Evolutionary conservation across 2,797 vertebrate genomes (phyloP).

Genomic region (Macropodus opercularis): DNA sequence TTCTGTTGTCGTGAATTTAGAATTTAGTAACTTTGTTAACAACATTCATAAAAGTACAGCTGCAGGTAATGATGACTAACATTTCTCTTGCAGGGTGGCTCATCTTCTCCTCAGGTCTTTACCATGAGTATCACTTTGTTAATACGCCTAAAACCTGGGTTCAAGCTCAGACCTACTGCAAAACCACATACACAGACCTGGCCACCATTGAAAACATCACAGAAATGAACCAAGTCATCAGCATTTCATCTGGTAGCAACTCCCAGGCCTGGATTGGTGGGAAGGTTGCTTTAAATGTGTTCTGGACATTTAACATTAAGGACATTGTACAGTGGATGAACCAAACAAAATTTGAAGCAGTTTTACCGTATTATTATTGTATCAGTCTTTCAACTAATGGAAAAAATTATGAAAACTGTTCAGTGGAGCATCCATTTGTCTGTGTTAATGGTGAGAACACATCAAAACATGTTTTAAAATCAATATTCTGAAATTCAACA

Average conservation of each 20-base stretch:
- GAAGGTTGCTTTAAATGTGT: background rate
- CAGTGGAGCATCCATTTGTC: background rate
- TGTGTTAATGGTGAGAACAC: slow-evolving; percentile 2
- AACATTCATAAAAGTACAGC: too few relatives aligned
- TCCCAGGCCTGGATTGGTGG: slow-evolving; percentile 10
- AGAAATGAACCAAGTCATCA: background rate
- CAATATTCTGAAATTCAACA: background rate
- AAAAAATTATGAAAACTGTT: background rate
- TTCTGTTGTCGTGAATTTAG: too few relatives aligned
- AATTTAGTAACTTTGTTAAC: too few relatives aligned
- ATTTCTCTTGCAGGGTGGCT: background rate
- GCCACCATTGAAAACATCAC: background rate
- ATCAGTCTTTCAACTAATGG: background rate
- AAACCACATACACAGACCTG: slow-evolving; percentile 14
- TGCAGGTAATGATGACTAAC: too few relatives aligned
- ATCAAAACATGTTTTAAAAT: too few relatives aligned
- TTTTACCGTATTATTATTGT: background rate
- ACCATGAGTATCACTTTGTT: slow-evolving; percentile 24
- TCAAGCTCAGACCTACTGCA: slow-evolving; percentile 27
- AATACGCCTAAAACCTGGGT: background rate
- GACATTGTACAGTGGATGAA: background rate
- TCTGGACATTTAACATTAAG: background rate
- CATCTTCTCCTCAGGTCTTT: slow-evolving; percentile 3
- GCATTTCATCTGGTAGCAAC: background rate
- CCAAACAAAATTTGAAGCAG: background rate